phyloP scores from a whole-genome alignment of 2,113 vertebrate species.

The Lanius collurio region DNA sequence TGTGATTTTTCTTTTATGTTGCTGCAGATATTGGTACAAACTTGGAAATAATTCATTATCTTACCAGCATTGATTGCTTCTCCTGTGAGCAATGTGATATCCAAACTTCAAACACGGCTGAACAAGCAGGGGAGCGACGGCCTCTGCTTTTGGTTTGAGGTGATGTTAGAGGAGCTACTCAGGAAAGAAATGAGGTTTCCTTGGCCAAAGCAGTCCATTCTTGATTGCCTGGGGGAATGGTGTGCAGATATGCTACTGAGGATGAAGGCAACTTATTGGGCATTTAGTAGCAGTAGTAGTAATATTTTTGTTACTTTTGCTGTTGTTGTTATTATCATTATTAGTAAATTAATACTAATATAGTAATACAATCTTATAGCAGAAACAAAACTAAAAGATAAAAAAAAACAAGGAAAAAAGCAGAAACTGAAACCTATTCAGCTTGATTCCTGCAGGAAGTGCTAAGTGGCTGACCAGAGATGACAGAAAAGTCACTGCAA shows the following conservation, averaged over 20 bases:
- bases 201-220: not conserved
- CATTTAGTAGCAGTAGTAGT: not conserved
- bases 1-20: slow-evolving; percentile 79
- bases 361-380: not conserved
- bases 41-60: slow-evolving; percentile 81
- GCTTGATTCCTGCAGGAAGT: not conserved
- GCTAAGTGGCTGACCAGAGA: not conserved
- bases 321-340: not conserved
- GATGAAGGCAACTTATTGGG: not conserved
- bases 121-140: not conserved
- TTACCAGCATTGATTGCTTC: slow-evolving; percentile 69
- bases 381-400: not conserved
- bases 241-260: not conserved
- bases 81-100: slow-evolving; percentile 38
- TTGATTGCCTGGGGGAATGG: not conserved
- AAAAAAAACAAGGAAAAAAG: not conserved
- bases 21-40: slow-evolving; percentile 64
- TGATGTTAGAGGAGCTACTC: not conserved
- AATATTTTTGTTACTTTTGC: not conserved
- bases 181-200: not conserved
- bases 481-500: not conserved
- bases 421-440: not conserved
- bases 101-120: slow-evolving; percentile 55
- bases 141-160: not conserved
- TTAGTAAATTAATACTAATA: not conserved